Conservation (phyloP, 1,140 invertebrate species). For the Cheumatopsyche charites region DNA sequence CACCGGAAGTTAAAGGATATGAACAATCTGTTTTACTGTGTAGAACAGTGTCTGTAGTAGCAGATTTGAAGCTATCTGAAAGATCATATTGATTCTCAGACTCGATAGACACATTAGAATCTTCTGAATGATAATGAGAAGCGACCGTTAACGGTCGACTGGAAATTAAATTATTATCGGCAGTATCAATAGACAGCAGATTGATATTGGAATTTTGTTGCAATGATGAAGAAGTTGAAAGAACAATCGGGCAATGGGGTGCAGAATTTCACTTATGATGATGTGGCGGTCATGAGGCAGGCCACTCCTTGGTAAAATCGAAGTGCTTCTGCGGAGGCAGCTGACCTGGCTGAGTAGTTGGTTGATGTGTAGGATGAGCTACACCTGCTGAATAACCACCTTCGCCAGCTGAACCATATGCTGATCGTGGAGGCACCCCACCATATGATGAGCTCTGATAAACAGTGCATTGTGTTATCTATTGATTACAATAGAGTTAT, state of each 20-base stretch:
- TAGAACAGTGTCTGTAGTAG: background rate
- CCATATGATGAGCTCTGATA: conserved; percentile 60
- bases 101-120: conserved; percentile 11
- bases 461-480: conserved; percentile 39
- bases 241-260: conserved; percentile 31
- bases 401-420: conserved; percentile 54
- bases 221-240: conserved; percentile 32
- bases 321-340: conserved; percentile 55
- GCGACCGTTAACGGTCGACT: background rate
- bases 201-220: conserved; percentile 28
- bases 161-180: conserved; percentile 11
- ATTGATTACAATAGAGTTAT: conserved; percentile 38
- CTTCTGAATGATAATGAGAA: conserved; percentile 24
- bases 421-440: conserved; percentile 56
- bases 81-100: conserved; percentile 16
- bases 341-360: conserved; percentile 55
- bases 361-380: conserved; percentile 55
- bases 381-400: conserved; percentile 56
- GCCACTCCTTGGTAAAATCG: conserved; percentile 63
- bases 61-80: conserved; percentile 13
- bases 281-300: conserved; percentile 54
- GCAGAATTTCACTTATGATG: conserved; percentile 44
- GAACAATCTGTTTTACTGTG: conserved; percentile 15
- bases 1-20: conserved; percentile 3
- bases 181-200: conserved; percentile 27